Evolutionary conservation across 2,113 vertebrate genomes (phyloP).

Genomic region (Platichthys stellatus): DNA sequence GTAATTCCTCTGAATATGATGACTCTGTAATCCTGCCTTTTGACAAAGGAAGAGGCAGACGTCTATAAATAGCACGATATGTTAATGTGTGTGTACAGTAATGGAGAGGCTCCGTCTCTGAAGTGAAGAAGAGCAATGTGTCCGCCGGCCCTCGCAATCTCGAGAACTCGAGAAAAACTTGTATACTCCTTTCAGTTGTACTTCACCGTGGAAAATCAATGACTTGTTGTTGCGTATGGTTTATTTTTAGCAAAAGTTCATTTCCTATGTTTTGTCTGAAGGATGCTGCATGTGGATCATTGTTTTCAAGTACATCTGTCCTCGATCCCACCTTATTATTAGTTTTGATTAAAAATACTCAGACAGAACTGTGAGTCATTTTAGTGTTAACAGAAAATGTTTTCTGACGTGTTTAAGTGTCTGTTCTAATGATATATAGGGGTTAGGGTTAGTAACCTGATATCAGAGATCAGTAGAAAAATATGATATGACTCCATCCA

Average conservation of each 20-base stretch:
- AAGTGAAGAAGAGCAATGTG: conserved; percentile 40
- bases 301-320: conserved; percentile 3
- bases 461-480: too few species aligned
- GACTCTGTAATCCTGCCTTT: conserved; percentile 16
- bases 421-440: too few species aligned
- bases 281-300: background rate
- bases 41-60: conserved; percentile 11
- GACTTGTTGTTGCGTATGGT: background rate
- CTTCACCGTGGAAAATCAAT: background rate
- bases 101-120: conserved; percentile 35
- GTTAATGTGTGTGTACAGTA: conserved; percentile 23
- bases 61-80: conserved; percentile 60
- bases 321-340: too few species aligned
- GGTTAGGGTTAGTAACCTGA: too few species aligned
- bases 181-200: background rate
- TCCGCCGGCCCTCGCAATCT: background rate
- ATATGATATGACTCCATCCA: too few species aligned
- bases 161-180: background rate
- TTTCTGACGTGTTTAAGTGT: too few species aligned
- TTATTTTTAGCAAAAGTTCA: conserved; percentile 3
- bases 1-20: background rate
- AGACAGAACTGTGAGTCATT: too few species aligned
- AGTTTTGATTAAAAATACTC: background rate
- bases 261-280: background rate
- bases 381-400: too few species aligned